These are phyloP conservation scores for Oxyura jamaicensis DNA, from an alignment of 2,113 vertebrate species.

Conservation along the genomic window DNA sequence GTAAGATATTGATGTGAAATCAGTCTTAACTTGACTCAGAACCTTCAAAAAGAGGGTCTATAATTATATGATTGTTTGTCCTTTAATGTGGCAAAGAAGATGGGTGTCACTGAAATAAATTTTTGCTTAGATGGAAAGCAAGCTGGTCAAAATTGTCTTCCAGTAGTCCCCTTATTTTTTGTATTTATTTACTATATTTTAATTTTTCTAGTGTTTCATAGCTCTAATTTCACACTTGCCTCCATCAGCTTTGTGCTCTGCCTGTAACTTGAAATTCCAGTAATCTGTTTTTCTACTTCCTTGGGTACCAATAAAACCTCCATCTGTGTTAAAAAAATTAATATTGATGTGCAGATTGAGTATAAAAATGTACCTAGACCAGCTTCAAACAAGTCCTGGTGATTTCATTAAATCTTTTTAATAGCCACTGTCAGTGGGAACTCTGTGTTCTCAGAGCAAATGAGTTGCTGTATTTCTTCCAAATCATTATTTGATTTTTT, in stretches of 20 bases:
- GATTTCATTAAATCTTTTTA: conserved; percentile 76
- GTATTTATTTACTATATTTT: background rate
- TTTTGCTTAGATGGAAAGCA: background rate
- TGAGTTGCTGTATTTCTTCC: conserved; percentile 55
- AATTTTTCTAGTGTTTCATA: background rate
- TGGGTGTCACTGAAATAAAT: background rate
- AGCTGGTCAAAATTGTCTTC: background rate
- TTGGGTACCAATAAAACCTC: conserved; percentile 69
- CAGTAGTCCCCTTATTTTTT: background rate
- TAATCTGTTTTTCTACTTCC: conserved; percentile 49
- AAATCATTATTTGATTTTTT: conserved; percentile 61
- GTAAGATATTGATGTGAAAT: background rate
- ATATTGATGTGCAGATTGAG: conserved; percentile 69
- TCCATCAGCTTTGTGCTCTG: background rate
- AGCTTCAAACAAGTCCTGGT: conserved; percentile 67
- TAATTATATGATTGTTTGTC: background rate
- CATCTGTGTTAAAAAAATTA: conserved; percentile 76
- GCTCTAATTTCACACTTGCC: conserved; percentile 1
- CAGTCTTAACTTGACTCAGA: background rate
- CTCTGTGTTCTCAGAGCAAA: conserved; percentile 62
- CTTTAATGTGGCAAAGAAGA: background rate
- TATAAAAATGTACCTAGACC: conserved; percentile 63
- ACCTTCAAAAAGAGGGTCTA: background rate
- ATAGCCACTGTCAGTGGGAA: conserved; percentile 57
- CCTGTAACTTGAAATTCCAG: conserved; percentile 38